Percentiles rank a stretch among this genome's conserved stretches.
These are phyloP conservation scores for Hypolimnas misippus DNA, from an alignment of 2,888 invertebrate genomes.

Conservation along the genomic window DNA sequence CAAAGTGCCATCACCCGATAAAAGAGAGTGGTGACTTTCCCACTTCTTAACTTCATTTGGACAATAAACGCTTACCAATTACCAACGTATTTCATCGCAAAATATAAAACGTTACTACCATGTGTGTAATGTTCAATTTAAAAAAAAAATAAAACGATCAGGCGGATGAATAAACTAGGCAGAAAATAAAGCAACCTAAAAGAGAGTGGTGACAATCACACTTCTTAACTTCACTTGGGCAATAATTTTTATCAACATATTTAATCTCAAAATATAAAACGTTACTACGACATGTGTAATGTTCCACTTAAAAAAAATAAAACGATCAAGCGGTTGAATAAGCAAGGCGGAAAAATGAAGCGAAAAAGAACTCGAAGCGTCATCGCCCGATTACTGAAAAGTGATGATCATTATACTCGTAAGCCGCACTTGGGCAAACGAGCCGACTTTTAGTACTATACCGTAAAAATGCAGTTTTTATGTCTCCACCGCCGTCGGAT, in stretches of 20 bases:
- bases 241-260: not conserved
- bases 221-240: not conserved
- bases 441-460: constrained; percentile 55
- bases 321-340: constrained; percentile 1
- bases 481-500: constrained; percentile 51
- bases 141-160: constrained; percentile 4
- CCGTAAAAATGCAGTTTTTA: constrained; percentile 70
- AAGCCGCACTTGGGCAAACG: constrained; percentile 51
- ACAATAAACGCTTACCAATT: not conserved
- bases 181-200: constrained; percentile 16
- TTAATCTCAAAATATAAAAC: not conserved
- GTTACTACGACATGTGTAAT: not conserved
- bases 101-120: not conserved
- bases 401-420: constrained; percentile 32
- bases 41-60: not conserved
- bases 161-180: not conserved
- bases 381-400: constrained; percentile 26
- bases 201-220: too few relatives aligned
- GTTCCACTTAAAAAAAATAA: constrained; percentile 3
- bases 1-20: constrained; percentile 22
- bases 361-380: constrained; percentile 14
- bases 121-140: not conserved
- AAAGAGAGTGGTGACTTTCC: too few relatives aligned
- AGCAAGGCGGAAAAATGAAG: constrained; percentile 11
- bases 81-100: not conserved